These are phyloP conservation scores for Scotopteryx bipunctaria DNA, from an alignment of 2,888 invertebrate species.

Conservation along the genomic window DNA sequence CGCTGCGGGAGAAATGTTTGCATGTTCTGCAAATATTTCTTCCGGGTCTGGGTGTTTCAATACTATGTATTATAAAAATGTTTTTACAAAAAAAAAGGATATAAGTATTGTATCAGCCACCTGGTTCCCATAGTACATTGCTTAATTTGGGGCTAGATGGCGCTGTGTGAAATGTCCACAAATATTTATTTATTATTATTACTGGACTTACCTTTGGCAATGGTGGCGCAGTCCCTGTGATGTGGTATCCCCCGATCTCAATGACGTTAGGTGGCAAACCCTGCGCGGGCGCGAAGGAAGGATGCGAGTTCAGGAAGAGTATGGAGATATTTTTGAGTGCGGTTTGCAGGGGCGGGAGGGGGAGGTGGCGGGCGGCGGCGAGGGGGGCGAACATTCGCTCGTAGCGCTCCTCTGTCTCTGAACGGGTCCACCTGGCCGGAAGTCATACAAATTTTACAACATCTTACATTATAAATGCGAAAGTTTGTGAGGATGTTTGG, in stretches of 20 bases:
- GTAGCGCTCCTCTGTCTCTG: slow-evolving; percentile 37
- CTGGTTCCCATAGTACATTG: too few relatives aligned
- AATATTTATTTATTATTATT: too few relatives aligned
- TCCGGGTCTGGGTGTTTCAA: too few relatives aligned
- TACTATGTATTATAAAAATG: too few relatives aligned
- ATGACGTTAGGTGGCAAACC: slow-evolving; percentile 58
- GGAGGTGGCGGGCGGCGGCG: slow-evolving; percentile 48
- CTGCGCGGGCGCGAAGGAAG: slow-evolving; percentile 47
- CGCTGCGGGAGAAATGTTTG: too few relatives aligned
- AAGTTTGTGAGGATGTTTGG: too few relatives aligned
- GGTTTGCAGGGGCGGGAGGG: slow-evolving; percentile 44
- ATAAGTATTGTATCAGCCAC: too few relatives aligned
- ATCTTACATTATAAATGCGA: too few relatives aligned
- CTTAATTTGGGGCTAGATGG: too few relatives aligned
- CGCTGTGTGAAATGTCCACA: too few relatives aligned
- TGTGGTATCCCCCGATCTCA: slow-evolving; percentile 62
- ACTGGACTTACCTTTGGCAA: slow-evolving; percentile 56
- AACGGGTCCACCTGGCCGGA: slow-evolving; percentile 38
- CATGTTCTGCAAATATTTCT: too few relatives aligned
- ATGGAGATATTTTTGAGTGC: slow-evolving; percentile 53
- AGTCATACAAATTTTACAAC: background rate
- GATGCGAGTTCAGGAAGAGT: slow-evolving; percentile 57
- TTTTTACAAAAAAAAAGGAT: too few relatives aligned
- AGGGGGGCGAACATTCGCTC: slow-evolving; percentile 44
- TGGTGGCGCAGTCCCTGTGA: slow-evolving; percentile 47